Evolutionary conservation across 2,797 vertebrate genomes (phyloP), one percentile per base, ranked within the genome.

Genomic region (Petrocephalus sullivani): DNA sequence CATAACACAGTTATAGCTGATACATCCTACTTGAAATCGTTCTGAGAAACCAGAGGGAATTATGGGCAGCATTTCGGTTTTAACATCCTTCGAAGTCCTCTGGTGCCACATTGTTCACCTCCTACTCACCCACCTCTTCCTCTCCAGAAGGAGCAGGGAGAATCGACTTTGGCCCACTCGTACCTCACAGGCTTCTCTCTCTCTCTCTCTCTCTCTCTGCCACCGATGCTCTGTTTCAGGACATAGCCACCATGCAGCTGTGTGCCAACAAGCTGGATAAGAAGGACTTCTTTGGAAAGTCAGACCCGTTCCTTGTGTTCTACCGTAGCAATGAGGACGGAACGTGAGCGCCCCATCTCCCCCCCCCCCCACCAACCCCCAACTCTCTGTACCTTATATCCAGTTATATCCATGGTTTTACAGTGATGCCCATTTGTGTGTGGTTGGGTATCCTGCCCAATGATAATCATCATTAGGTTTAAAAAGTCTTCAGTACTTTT

Each of bases 221-320:
- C 64, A 71, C n/a, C 5, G n/a, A 41, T 92, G 60, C 89, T 83
- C 51, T 56, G 89, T 90, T 89, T 37, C 89, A 98, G 97, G 98
- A 99, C 91, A 97, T 98, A 0, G 94, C 97, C 83, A 99, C 98
- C 2, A 98, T 99, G 98, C 98, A 99, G 95, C 91, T 99, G 49
- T 99, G 98, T 3, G 98, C 97, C 90, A 99, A 99, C 95, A 99
- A 99, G 93, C 94, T 99, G 92, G 98, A 99, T 95, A 99, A 99
- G 93, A 99, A 99, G 93, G 98, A 99, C 92, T 99, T 99, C 93
- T 99, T 99, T 0, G 98, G 98, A 87, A 99, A 99, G 93, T 99
- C 98, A 0, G 98, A 99, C 92, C 98, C 98, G 41, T 99, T 99
- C 94, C 95, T 99, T 23, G 98, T 99, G 90, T 99, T 99, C 95